These are phyloP conservation scores for Patella pellucida DNA, from an alignment of 2,888 invertebrate species.

Conservation along the genomic window DNA sequence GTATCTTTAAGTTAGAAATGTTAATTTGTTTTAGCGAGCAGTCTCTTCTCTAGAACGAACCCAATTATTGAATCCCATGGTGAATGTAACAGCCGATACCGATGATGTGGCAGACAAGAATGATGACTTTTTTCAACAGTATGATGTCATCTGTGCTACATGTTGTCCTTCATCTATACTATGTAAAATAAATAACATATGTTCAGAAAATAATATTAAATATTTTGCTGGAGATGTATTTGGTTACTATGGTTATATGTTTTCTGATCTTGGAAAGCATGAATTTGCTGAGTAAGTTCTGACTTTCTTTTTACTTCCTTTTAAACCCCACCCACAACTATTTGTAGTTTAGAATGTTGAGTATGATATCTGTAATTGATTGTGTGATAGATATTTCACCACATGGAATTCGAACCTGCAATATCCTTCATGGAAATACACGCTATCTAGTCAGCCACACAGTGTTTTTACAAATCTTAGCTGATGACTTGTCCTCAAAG, in stretches of 20 bases:
- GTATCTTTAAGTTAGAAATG: neutral
- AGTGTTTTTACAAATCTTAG: too few species aligned
- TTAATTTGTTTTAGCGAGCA: conserved; percentile 78
- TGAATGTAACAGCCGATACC: conserved; percentile 78
- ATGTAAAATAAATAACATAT: conserved; percentile 80
- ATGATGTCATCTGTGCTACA: conserved; percentile 87
- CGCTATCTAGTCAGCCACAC: too few species aligned
- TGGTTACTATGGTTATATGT: conserved; percentile 93
- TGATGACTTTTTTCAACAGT: conserved; percentile 80
- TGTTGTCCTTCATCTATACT: conserved; percentile 81
- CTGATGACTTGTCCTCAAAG: too few species aligned
- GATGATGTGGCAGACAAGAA: conserved; percentile 79
- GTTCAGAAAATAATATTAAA: conserved; percentile 78
- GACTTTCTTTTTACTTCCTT: neutral
- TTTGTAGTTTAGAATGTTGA: too few species aligned
- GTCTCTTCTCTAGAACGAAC: conserved; percentile 84
- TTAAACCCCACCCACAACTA: neutral
- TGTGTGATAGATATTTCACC: too few species aligned
- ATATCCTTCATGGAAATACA: too few species aligned
- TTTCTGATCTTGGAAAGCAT: conserved; percentile 89
- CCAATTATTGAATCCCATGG: conserved; percentile 92
- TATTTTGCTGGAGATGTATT: conserved; percentile 93
- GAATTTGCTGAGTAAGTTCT: conserved; percentile 82
- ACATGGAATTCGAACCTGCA: too few species aligned
- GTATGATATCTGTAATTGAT: too few species aligned